A percentile compares a stretch with the other conserved stretches of the same genome.
phyloP scores from a whole-genome alignment of 1,140 invertebrate genomes.

The Megalonaias nervosa region DNA sequence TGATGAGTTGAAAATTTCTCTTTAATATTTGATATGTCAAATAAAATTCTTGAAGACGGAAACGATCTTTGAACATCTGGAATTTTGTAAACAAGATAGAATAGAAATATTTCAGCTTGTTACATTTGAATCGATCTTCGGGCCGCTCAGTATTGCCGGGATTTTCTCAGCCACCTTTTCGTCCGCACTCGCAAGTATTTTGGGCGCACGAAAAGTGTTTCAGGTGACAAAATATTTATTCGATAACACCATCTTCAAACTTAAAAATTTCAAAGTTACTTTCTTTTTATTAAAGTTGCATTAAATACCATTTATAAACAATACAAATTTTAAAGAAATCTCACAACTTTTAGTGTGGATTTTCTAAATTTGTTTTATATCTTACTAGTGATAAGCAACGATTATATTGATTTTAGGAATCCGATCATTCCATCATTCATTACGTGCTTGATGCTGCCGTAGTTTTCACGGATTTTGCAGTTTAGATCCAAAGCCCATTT shows the following conservation, averaged over 20 bases:
- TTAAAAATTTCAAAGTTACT: too few species aligned
- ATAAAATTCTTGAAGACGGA: not conserved
- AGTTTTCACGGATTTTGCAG: too few species aligned
- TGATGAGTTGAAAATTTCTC: not conserved
- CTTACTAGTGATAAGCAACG: not conserved
- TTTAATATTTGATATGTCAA: not conserved
- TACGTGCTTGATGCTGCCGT: too few species aligned
- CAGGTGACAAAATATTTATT: conserved; percentile 71
- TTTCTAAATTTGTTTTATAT: not conserved
- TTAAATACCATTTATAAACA: not conserved
- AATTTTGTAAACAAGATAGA: not conserved
- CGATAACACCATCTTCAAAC: too few species aligned
- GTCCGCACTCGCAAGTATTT: conserved; percentile 93
- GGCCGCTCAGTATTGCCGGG: conserved; percentile 83
- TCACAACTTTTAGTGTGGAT: not conserved
- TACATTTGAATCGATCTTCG: conserved; percentile 91
- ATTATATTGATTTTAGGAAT: not conserved
- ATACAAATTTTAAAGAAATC: not conserved
- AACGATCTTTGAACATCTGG: not conserved
- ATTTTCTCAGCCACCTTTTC: conserved; percentile 86
- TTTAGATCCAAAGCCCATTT: too few species aligned
- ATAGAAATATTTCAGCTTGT: conserved; percentile 75
- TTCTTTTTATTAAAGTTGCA: not conserved
- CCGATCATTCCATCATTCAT: too few species aligned
- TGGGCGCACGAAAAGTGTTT: conserved; percentile 88